phyloP scores from a whole-genome alignment of 2,797 vertebrate species.

The Schizothorax lantsangensis region DNA sequence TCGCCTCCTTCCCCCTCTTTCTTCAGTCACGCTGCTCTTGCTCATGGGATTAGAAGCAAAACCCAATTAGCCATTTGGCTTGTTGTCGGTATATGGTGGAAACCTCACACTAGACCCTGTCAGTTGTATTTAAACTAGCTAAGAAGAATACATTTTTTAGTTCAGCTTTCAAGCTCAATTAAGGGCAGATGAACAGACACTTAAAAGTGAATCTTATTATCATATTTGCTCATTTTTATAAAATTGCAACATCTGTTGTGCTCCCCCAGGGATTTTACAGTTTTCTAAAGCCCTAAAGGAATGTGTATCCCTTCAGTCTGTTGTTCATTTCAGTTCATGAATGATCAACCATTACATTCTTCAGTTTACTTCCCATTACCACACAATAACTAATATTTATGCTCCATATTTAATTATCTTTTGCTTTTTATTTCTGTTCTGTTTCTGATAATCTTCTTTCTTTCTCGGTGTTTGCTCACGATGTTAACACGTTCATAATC shows the following conservation, averaged over 20 bases:
- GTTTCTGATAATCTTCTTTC: constrained; percentile 20
- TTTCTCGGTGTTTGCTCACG: background rate
- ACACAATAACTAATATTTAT: constrained; percentile 9
- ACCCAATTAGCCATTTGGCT: constrained; percentile 42
- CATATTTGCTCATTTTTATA: background rate
- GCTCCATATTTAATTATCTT: constrained; percentile 36
- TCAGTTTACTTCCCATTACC: background rate
- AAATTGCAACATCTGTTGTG: constrained; percentile 23
- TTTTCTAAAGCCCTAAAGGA: constrained; percentile 30
- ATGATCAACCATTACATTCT: constrained; percentile 28
- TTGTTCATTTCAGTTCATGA: constrained; percentile 35
- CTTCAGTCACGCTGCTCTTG: constrained; percentile 32
- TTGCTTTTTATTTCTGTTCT: constrained; percentile 13
- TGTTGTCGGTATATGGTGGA: constrained; percentile 17
- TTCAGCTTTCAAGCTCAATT: background rate
- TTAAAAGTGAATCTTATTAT: background rate
- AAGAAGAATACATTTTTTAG: background rate
- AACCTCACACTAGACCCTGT: background rate
- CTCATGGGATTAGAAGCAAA: constrained; percentile 40
- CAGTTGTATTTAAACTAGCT: constrained; percentile 14
- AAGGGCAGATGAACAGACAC: background rate
- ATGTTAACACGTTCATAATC: background rate
- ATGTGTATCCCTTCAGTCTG: constrained; percentile 1
- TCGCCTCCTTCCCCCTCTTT: background rate
- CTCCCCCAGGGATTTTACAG: constrained; percentile 58